These are phyloP conservation scores for Sebastolobus alascanus DNA, from an alignment of 2,797 vertebrate species.

Conservation along the genomic window DNA sequence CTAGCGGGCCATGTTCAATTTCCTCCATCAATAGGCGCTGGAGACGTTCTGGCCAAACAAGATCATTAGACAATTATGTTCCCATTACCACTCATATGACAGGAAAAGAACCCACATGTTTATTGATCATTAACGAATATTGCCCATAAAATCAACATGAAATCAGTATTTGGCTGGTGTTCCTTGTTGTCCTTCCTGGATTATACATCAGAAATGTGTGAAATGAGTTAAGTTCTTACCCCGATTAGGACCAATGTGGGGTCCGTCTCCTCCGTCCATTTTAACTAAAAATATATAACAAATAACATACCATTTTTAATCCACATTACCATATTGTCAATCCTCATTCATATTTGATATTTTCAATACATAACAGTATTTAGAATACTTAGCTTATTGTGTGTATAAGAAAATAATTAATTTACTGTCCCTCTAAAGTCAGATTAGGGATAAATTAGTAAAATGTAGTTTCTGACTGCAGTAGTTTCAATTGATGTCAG, in stretches of 20 bases:
- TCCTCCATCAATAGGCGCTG: too few relatives aligned
- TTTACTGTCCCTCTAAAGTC: background rate
- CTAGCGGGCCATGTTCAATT: too few relatives aligned
- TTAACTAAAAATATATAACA: background rate
- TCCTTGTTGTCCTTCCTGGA: background rate
- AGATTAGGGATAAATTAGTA: background rate
- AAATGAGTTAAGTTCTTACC: too few relatives aligned
- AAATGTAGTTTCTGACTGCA: background rate
- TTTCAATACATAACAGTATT: background rate
- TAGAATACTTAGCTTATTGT: background rate
- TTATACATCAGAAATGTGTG: too few relatives aligned
- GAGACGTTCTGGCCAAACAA: too few relatives aligned
- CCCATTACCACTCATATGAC: background rate
- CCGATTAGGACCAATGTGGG: background rate
- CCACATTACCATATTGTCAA: background rate
- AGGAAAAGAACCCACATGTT: background rate
- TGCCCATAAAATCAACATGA: background rate
- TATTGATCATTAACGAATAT: too few relatives aligned
- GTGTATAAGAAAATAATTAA: background rate
- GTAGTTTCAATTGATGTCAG: background rate
- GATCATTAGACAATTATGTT: background rate
- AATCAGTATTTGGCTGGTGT: background rate
- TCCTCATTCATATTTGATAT: background rate
- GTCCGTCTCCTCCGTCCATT: background rate
- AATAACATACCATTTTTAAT: background rate